Percentiles rank a stretch among this genome's conserved stretches.
phyloP scores from a whole-genome alignment of 2,888 invertebrate genomes.

The Escarpia spicata region DNA sequence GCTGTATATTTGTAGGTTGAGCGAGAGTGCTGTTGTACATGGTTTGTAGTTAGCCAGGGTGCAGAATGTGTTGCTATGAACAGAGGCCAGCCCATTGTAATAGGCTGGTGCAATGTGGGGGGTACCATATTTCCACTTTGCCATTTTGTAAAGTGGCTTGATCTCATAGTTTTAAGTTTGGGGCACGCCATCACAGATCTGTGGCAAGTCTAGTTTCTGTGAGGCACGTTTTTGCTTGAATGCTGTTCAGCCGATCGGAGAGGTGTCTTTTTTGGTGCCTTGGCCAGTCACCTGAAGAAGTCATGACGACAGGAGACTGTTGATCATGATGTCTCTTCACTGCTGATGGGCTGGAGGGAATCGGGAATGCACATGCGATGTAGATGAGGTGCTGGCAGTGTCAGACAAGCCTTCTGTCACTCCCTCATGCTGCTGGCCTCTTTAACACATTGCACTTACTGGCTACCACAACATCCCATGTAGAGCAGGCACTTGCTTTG shows the following conservation, averaged over 20 bases:
- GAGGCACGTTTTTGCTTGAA: constrained; percentile 6
- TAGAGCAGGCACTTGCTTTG: constrained; percentile 16
- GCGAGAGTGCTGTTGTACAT: constrained; percentile 16
- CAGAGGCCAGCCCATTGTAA: not conserved
- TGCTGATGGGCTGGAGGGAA: not conserved
- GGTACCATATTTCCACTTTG: constrained; percentile 16
- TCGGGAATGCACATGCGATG: not conserved
- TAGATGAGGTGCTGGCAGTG: constrained; percentile 9
- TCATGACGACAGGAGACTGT: constrained; percentile 7
- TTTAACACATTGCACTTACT: constrained; percentile 34
- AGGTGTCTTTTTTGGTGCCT: constrained; percentile 4
- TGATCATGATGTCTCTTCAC: constrained; percentile 13
- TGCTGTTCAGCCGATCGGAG: constrained; percentile 7
- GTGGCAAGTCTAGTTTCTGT: constrained; percentile 6
- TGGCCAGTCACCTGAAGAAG: constrained; percentile 16
- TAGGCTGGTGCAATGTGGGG: constrained; percentile 6
- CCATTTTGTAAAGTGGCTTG: constrained; percentile 13
- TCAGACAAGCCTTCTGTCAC: constrained; percentile 12
- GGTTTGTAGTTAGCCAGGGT: constrained; percentile 16
- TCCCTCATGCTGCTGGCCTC: constrained; percentile 30
- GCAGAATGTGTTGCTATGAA: constrained; percentile 7
- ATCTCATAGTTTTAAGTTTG: constrained; percentile 13
- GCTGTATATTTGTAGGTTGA: constrained; percentile 1
- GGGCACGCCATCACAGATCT: not conserved
- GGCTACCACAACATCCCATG: constrained; percentile 26